Conservation (phyloP, 2,113 vertebrate species). For the Chloropsis hardwickii region DNA sequence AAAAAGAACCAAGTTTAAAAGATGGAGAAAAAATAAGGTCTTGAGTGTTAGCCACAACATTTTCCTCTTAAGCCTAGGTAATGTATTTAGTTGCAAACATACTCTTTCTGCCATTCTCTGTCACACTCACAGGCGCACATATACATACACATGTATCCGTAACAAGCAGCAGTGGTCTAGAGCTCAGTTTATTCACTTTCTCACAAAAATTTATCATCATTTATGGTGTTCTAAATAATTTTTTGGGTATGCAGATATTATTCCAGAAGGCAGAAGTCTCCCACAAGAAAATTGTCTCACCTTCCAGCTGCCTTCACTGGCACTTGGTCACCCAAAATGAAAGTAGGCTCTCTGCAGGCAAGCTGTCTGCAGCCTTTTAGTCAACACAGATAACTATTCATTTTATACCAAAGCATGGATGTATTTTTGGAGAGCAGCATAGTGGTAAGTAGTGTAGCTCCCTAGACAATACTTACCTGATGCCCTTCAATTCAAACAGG, state of each 20-base stretch:
- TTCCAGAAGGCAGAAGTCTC: background rate
- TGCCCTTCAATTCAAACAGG: background rate
- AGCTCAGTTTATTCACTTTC: background rate
- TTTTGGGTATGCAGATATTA: rapidly evolving
- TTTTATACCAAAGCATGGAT: background rate
- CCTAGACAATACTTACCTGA: background rate
- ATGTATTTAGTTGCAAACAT: background rate
- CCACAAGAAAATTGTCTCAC: background rate
- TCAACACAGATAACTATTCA: background rate
- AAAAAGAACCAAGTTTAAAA: background rate
- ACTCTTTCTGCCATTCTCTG: background rate
- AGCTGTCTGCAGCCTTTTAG: background rate
- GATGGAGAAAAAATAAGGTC: background rate
- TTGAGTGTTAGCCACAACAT: background rate
- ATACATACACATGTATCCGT: background rate
- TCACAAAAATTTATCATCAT: background rate
- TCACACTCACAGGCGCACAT: rapidly evolving
- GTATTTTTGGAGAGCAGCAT: background rate
- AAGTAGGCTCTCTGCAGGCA: background rate
- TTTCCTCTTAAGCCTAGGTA: background rate
- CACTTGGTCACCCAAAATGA: background rate
- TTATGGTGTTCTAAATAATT: background rate
- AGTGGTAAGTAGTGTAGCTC: background rate
- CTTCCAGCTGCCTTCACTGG: background rate
- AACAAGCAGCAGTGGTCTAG: background rate